Evolutionary conservation across 2,888 invertebrate species (phyloP).

Genomic region (Priapulus caudatus): DNA sequence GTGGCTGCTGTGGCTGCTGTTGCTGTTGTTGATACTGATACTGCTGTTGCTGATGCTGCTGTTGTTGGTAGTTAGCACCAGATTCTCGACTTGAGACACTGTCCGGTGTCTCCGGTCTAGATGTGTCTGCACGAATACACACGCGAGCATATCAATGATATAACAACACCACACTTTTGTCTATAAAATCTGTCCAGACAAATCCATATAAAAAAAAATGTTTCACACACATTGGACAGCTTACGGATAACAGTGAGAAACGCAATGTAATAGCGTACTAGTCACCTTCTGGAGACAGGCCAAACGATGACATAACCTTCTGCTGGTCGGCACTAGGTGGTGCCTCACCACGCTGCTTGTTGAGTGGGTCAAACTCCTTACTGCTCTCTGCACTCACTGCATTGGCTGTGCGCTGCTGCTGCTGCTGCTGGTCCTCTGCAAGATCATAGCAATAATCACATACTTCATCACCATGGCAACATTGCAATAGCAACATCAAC

Average conservation of each 20-base stretch:
- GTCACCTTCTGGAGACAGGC: background rate
- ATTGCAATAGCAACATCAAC: no score
- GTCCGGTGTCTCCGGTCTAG: background rate
- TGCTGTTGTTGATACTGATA: background rate
- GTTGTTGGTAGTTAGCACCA: background rate
- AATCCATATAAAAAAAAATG: background rate
- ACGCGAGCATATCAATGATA: background rate
- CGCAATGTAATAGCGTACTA: background rate
- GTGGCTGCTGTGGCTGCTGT: background rate
- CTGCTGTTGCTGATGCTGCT: background rate
- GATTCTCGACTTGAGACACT: background rate
- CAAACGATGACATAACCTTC: slow-evolving; percentile 1
- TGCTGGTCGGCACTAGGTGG: slow-evolving; percentile 15
- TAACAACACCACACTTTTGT: background rate
- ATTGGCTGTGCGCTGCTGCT: no score
- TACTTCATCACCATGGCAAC: no score
- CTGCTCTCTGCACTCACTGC: no score
- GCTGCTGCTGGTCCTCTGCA: no score
- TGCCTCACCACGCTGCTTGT: slow-evolving; percentile 35
- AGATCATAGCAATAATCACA: no score
- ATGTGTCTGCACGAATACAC: background rate
- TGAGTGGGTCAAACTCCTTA: slow-evolving; percentile 50
- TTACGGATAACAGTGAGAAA: background rate
- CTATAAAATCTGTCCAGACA: background rate
- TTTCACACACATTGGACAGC: background rate